Evolutionary conservation across 2,113 vertebrate species (phyloP), one percentile per base, ranked within the genome.

Genomic region (Malurus melanocephalus): DNA sequence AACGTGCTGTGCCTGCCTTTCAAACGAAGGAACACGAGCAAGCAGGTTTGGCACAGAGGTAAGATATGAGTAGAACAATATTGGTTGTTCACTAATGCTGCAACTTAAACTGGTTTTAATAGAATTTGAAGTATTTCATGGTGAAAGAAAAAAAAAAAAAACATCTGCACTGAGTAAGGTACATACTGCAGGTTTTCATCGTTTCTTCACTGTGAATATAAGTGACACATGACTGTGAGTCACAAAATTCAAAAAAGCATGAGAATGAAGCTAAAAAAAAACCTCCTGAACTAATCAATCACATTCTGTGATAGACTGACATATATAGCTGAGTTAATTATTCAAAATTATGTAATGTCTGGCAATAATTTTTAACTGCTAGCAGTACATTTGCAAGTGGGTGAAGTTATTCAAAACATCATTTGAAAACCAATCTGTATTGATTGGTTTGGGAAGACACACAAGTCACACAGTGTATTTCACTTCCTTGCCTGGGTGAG

Each of bases 141-240:
- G 93, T 90, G 88, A 82, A 88, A 87, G 88, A 89, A 61, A 62
- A 93, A 71, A 62, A 62, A 93, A 71, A 13, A 49, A 59, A 45
- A 24, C 69, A 64, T 93, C 77, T 85, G 83, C 82, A 43, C 87
- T 94, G 77, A 93, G 62, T 78, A 90, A 55, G 91, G 81, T 61
- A 92, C 85, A 55, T 56, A 46, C 74, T 93, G 94, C 94, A 93
- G 94, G 95, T 92, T 94, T 93, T 81, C 95, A 76, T 87, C 14
- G 2, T 90, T 94, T 91, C 60, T 94, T 95, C 97, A 97, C 96
- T 97, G 96, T 97, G 96, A 97, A 89, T 94, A 92, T 74, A 94
- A 91, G 91, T 88, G 90, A 95, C 95, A 62, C 51, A 51, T 87
- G 83, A 85, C 95, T 95, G 93, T 90, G 94, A 95, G 93, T 95